These are phyloP conservation scores for Monodelphis domestica DNA, from an alignment of 2,797 vertebrate species.

Conservation along the genomic window DNA sequence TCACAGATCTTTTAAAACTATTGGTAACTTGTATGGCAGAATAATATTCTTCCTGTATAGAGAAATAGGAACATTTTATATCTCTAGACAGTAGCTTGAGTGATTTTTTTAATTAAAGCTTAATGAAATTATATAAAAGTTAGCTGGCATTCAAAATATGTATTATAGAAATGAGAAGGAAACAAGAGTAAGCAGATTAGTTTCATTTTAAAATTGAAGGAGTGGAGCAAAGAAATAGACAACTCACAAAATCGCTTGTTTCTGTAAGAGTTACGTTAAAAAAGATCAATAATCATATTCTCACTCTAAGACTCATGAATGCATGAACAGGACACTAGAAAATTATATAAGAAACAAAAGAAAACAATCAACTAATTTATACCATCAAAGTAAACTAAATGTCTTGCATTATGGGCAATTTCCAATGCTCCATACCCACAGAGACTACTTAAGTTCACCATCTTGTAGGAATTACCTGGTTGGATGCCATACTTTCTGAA, in stretches of 20 bases:
- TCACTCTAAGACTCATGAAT: neutral
- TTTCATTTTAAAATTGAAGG: neutral
- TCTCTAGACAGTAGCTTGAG: neutral
- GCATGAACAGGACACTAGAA: neutral
- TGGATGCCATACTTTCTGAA: neutral
- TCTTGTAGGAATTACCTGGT: neutral
- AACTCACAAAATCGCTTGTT: neutral
- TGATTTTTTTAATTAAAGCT: constrained; percentile 28
- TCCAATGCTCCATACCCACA: neutral
- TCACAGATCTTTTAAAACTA: constrained; percentile 32
- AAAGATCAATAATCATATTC: neutral
- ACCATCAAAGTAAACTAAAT: neutral
- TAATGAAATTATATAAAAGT: constrained; percentile 50
- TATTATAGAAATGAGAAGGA: constrained; percentile 41
- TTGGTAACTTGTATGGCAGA: constrained; percentile 23
- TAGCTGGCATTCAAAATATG: constrained; percentile 37
- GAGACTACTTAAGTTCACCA: neutral
- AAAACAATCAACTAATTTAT: neutral
- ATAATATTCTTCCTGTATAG: constrained; percentile 1
- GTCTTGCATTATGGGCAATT: neutral
- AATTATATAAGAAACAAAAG: neutral
- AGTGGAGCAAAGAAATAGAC: neutral
- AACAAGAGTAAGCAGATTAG: neutral
- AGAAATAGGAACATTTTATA: constrained; percentile 5
- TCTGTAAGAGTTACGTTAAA: neutral